Evolutionary conservation across 2,797 vertebrate species (phyloP).

Genomic region (Acrossocheilus wenchowensis): DNA sequence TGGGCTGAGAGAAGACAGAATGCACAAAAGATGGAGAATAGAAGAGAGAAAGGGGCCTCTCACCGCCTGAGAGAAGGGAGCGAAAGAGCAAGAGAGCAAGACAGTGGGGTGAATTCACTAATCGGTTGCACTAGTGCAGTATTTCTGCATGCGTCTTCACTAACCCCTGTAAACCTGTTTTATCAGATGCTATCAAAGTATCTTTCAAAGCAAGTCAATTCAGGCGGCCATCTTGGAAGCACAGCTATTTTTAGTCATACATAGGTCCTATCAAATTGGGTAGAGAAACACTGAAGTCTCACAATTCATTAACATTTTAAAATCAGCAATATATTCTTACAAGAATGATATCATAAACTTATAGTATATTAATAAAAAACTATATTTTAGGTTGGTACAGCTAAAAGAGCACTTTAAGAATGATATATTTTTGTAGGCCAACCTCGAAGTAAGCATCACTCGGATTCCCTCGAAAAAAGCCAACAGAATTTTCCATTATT

Average conservation of each 20-base stretch:
- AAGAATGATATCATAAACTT: not conserved
- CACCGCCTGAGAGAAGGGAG: not conserved
- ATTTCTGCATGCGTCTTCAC: not conserved
- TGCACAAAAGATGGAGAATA: slow-evolving; percentile 36
- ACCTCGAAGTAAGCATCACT: not conserved
- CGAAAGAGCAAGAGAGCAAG: not conserved
- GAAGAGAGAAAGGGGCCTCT: slow-evolving; percentile 4
- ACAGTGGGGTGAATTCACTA: not conserved
- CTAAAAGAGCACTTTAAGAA: not conserved
- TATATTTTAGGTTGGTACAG: not conserved
- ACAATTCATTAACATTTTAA: not conserved
- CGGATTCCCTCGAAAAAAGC: not conserved
- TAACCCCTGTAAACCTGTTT: not conserved
- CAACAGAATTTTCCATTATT: not conserved
- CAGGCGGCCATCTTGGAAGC: not conserved
- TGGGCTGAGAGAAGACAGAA: slow-evolving; percentile 40
- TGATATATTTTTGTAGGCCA: not conserved
- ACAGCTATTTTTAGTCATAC: not conserved
- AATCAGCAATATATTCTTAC: not conserved
- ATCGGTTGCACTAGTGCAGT: not conserved
- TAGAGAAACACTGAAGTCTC: not conserved
- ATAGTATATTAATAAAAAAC: not conserved
- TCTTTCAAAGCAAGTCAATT: not conserved
- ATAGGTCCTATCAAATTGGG: not conserved
- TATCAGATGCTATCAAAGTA: not conserved